Conservation (phyloP, 2,797 vertebrate genomes). For the Rhabdophis nuchalis region DNA sequence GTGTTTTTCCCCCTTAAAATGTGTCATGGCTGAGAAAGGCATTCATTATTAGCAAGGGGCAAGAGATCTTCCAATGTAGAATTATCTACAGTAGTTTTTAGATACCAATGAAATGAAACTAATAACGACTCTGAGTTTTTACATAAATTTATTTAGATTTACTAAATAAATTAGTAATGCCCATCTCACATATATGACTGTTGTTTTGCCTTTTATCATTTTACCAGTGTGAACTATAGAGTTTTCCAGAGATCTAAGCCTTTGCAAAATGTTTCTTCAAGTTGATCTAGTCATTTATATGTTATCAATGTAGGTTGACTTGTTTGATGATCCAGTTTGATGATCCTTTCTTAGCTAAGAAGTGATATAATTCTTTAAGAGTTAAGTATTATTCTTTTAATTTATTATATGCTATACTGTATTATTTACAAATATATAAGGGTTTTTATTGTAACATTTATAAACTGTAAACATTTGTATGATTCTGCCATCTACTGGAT, state of each 20-base stretch:
- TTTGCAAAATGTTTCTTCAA: not conserved
- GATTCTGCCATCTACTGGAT: slow-evolving; percentile 46
- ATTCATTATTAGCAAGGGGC: not conserved
- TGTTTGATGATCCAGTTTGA: not conserved
- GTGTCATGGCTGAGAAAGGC: not conserved
- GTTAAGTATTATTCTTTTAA: not conserved
- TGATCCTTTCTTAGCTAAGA: not conserved
- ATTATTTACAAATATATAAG: not conserved
- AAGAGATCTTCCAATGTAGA: not conserved
- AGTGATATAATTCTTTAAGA: not conserved
- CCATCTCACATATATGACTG: not conserved
- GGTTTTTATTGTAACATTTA: not conserved
- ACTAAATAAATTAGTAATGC: not conserved
- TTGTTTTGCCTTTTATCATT: not conserved
- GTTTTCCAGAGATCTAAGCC: not conserved
- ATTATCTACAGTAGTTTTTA: not conserved
- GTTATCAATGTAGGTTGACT: not conserved
- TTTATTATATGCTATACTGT: not conserved
- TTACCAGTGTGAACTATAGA: not conserved
- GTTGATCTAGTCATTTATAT: not conserved
- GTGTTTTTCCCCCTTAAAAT: not conserved
- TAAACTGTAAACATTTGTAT: not conserved
- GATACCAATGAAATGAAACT: no score
- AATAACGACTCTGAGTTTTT: not conserved
- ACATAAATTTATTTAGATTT: not conserved